phyloP scores from a whole-genome alignment of 2,797 vertebrate species.

The Semotilus atromaculatus region DNA sequence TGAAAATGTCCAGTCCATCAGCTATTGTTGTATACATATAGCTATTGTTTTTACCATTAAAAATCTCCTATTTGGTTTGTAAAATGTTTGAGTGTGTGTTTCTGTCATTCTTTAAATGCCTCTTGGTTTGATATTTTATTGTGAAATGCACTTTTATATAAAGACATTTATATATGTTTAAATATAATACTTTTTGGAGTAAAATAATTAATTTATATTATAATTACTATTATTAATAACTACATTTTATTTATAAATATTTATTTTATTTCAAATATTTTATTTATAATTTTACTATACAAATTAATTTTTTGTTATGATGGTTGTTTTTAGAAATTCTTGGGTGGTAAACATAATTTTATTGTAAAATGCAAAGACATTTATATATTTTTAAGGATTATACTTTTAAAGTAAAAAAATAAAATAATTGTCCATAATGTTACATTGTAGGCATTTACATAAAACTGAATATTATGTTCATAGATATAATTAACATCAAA shows the following conservation, averaged over 20 bases:
- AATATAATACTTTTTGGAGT: no score
- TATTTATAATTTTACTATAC: neutral
- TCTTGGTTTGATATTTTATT: neutral
- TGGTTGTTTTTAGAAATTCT: neutral
- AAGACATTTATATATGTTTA: neutral
- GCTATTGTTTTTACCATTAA: neutral
- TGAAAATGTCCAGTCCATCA: neutral
- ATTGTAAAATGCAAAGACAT: neutral
- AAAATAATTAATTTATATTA: no score
- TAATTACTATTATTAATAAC: no score
- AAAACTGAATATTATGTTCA: neutral
- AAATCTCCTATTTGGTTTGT: neutral
- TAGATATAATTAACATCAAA: slow-evolving; percentile 15
- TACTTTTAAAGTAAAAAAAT: neutral
- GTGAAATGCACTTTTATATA: neutral
- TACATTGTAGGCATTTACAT: neutral
- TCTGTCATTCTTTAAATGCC: neutral
- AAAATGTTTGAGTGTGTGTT: neutral
- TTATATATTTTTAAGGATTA: neutral
- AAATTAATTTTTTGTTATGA: neutral
- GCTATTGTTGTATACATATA: no score
- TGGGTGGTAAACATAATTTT: neutral
- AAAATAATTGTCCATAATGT: neutral
- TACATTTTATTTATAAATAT: neutral
- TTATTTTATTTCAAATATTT: neutral